These are phyloP conservation scores for Scaptomyza reducta DNA, from an alignment of 2,888 invertebrate species.

Conservation along the genomic window DNA sequence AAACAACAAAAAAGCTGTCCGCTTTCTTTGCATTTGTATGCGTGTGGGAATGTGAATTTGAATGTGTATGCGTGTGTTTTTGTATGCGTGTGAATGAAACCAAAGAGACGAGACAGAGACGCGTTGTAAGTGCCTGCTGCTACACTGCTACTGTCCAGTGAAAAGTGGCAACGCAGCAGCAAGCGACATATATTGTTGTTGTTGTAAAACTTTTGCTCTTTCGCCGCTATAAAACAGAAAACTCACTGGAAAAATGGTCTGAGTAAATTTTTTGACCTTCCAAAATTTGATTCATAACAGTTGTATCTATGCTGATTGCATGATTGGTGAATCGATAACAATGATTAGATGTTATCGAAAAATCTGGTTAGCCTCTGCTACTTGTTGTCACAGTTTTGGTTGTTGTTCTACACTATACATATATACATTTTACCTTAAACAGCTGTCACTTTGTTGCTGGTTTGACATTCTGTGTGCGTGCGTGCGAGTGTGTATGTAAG, in stretches of 20 bases:
- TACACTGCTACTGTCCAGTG: constrained; percentile 38
- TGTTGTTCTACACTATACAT: constrained; percentile 21
- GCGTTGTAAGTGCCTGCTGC: constrained; percentile 33
- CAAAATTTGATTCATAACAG: constrained; percentile 26
- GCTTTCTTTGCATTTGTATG: constrained; percentile 22
- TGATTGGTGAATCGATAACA: constrained; percentile 31
- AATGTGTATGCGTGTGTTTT: constrained; percentile 9
- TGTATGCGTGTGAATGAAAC: constrained; percentile 68
- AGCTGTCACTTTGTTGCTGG: constrained; percentile 67
- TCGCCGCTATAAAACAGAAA: constrained; percentile 19
- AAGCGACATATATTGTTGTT: constrained; percentile 31
- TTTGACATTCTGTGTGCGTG: constrained; percentile 27
- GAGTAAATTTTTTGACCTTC: constrained; percentile 13
- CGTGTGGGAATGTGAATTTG: constrained; percentile 8
- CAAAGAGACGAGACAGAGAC: constrained; percentile 37
- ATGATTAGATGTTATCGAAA: constrained; percentile 24
- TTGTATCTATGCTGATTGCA: constrained; percentile 8
- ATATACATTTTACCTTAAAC: constrained; percentile 62
- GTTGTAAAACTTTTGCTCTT: constrained; percentile 25
- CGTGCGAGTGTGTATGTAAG: constrained; percentile 12
- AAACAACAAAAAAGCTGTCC: constrained; percentile 54
- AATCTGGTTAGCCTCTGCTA: constrained; percentile 30
- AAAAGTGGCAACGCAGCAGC: constrained; percentile 76
- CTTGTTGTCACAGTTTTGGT: constrained; percentile 43
- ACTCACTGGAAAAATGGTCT: not conserved